A percentile compares a stretch with the other conserved stretches of the same genome.
Evolutionary conservation across 2,888 invertebrate species (phyloP).

Genomic region (Junonia oenone): DNA sequence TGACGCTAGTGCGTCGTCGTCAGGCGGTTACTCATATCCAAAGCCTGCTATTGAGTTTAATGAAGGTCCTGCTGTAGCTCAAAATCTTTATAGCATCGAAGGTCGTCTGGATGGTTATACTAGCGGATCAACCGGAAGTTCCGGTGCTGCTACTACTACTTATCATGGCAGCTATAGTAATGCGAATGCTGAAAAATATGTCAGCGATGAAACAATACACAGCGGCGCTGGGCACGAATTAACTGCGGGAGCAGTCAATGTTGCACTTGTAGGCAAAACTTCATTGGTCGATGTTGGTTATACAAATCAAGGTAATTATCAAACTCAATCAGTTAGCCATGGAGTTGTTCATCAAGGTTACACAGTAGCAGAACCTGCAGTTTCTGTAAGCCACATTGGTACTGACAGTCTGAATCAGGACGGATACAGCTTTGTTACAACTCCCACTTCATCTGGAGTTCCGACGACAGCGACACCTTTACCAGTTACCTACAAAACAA

Average conservation of each 20-base stretch:
- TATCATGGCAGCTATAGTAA: conserved; percentile 19
- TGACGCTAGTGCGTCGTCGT: conserved; percentile 3
- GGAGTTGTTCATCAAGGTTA: conserved; percentile 40
- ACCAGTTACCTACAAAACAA: conserved; percentile 61
- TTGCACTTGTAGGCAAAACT: conserved; percentile 71
- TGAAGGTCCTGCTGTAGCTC: conserved; percentile 25
- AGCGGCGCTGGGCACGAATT: conserved; percentile 63
- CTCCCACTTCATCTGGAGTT: conserved; percentile 63
- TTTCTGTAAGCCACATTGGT: conserved; percentile 61
- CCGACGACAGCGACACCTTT: conserved; percentile 67
- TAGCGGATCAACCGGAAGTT: conserved; percentile 30
- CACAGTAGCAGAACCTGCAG: conserved; percentile 54
- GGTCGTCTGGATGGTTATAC: conserved; percentile 48
- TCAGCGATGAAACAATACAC: conserved; percentile 50
- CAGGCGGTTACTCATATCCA: conserved; percentile 34
- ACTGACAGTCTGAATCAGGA: conserved; percentile 56
- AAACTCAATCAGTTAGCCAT: conserved; percentile 33
- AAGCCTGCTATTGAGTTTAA: conserved; percentile 34
- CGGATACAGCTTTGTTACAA: conserved; percentile 58
- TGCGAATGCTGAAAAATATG: conserved; percentile 52
- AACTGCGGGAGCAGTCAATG: conserved; percentile 69
- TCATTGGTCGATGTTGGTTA: conserved; percentile 60
- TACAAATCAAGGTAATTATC: conserved; percentile 46
- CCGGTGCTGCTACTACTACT: conserved; percentile 12
- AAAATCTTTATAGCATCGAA: conserved; percentile 46